These are phyloP conservation scores for Allophyes oxyacanthae DNA, from an alignment of 2,888 invertebrate species.

Conservation along the genomic window DNA sequence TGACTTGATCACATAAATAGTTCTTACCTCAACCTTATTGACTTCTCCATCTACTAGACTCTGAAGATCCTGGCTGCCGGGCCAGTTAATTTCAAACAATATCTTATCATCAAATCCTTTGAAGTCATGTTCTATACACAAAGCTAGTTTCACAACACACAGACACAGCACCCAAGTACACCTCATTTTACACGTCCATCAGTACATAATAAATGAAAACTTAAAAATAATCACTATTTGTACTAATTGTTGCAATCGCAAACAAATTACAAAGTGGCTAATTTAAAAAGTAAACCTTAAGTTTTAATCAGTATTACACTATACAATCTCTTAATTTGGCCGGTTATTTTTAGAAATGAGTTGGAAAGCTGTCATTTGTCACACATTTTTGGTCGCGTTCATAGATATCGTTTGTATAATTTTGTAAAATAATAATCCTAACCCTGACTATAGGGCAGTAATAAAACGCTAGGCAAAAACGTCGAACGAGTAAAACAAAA, in stretches of 20 bases:
- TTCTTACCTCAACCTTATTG: conserved; percentile 65
- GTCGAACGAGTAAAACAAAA: no score
- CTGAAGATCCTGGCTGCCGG: conserved; percentile 80
- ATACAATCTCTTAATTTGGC: conserved; percentile 41
- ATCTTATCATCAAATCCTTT: conserved; percentile 95
- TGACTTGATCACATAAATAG: not conserved
- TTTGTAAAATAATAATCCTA: no score
- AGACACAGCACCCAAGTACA: conserved; percentile 64
- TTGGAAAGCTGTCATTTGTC: conserved; percentile 80
- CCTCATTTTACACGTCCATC: conserved; percentile 66
- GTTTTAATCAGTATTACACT: fast-evolving
- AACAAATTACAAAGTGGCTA: conserved; percentile 35
- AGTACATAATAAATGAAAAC: conserved; percentile 50
- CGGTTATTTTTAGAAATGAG: conserved; percentile 63
- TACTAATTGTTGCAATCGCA: conserved; percentile 11
- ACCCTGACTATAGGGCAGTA: no score
- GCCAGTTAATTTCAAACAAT: conserved; percentile 94
- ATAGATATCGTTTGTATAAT: no score
- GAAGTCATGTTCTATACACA: conserved; percentile 89
- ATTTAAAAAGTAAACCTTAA: conserved; percentile 12
- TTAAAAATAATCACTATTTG: conserved; percentile 22
- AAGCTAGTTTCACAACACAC: conserved; percentile 62
- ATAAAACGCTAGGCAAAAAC: no score
- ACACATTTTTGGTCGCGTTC: conserved; percentile 29
- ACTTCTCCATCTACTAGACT: conserved; percentile 69